Evolutionary conservation across 2,797 vertebrate species (phyloP), one percentile per base, ranked within the genome.

Genomic region (Pteronotus mesoamericanus): DNA sequence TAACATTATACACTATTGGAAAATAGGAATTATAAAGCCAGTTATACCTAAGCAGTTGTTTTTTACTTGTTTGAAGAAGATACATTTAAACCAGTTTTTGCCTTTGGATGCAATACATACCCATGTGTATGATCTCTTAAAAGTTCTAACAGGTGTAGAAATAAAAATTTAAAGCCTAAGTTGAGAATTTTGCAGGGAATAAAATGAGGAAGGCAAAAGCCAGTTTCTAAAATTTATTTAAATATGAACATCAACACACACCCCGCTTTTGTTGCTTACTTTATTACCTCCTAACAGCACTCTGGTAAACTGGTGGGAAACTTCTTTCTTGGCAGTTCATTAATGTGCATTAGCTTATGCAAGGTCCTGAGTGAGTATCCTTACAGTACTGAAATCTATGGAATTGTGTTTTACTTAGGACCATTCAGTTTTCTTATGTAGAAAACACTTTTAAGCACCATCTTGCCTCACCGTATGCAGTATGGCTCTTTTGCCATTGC

Each of bases 71-170:
- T 79, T 66, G 37, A 61, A 61, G 55, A 74, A 74, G 9, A 24
- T 53, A 48, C 55, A 71, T 94, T 92, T 77, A 89, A 94, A 59
- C 26, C 48, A 80, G 24, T 74, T 93, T 95, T 68, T 91, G 79
- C 15, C 9, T 92, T 80, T 89, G 51, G 37, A 51, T 86, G 61
- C 8, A 83, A 9, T 64, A 84, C 37, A 29, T 53, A 53, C 15
- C 26, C 19, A 5, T 64, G 72, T 91, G 11, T 4, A 12, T 94
- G 42, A 44, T 91, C n/a, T 87, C 34, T 68, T 72, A 68, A 86
- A 92, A 89, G 44, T 37, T n/a, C 48, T 86, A 64, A 89, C 34
- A 80, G 29, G 42, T 90, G 2, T 42, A 84, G 53, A 59, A 84
- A 88, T 72, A 74, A 84, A 87, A 88, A 44, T 46, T 79, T 61